Evolutionary conservation across 2,888 invertebrate genomes (phyloP).

Genomic region (Phortica okadai): DNA sequence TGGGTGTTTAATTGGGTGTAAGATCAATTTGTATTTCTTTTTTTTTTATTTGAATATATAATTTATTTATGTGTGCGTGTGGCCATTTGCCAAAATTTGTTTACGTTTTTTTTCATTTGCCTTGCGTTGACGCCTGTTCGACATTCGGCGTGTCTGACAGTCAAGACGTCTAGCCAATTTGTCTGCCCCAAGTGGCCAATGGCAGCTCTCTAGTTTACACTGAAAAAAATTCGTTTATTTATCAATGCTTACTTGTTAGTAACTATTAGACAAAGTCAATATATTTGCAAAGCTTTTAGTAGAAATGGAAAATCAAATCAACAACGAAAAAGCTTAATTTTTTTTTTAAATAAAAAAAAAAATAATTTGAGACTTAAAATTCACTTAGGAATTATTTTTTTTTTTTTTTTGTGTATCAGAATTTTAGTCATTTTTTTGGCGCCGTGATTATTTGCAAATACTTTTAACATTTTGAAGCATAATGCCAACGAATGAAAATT

Average conservation of each 20-base stretch:
- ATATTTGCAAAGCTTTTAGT: background rate
- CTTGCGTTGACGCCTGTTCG: background rate
- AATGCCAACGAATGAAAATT: background rate
- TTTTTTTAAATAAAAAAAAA: background rate
- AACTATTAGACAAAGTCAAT: background rate
- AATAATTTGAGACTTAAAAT: background rate
- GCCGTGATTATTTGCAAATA: slow-evolving; percentile 2
- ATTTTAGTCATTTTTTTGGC: slow-evolving; percentile 2
- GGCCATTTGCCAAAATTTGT: background rate
- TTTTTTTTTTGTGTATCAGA: background rate
- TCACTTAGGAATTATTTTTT: background rate
- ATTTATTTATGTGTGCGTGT: background rate
- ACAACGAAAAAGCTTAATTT: background rate
- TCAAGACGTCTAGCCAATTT: background rate
- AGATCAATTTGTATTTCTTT: slow-evolving; percentile 44
- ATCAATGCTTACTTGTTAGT: background rate
- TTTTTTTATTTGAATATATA: background rate
- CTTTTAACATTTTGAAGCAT: slow-evolving; percentile 7
- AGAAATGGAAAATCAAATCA: background rate
- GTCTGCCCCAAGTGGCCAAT: slow-evolving; percentile 22
- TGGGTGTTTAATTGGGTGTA: slow-evolving; percentile 52
- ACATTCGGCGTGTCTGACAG: background rate
- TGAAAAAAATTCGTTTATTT: background rate
- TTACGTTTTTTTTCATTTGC: background rate
- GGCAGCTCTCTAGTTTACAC: background rate